Conservation (phyloP, 1,140 invertebrate genomes). For the Drosophila jambulina region DNA sequence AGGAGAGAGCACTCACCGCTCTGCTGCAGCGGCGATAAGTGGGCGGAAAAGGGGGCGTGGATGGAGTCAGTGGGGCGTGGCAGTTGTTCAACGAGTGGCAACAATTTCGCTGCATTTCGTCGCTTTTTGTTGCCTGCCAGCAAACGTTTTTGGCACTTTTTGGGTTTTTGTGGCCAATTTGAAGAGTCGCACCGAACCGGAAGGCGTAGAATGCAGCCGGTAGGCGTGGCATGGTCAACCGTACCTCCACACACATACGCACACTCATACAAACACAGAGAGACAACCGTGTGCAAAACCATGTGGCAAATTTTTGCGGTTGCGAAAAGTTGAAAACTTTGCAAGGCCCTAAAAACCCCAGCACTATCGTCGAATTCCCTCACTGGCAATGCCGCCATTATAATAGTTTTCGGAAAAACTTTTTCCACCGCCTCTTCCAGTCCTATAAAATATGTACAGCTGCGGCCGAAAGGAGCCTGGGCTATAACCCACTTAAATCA, state of each 20-base stretch:
- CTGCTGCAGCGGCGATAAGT: constrained; percentile 16
- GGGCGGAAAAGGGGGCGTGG: not conserved
- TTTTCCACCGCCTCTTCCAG: constrained; percentile 4
- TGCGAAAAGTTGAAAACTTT: constrained; percentile 76
- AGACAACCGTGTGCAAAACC: constrained; percentile 52
- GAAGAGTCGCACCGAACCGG: constrained; percentile 44
- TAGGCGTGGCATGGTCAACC: constrained; percentile 51
- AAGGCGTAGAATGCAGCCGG: constrained; percentile 18
- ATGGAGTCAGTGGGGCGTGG: constrained; percentile 38
- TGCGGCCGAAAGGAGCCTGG: not conserved
- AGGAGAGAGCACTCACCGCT: constrained; percentile 3
- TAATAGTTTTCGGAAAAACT: constrained; percentile 21
- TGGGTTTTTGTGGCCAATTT: constrained; percentile 78
- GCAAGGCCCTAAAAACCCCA: constrained; percentile 10
- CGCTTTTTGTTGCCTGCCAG: constrained; percentile 37
- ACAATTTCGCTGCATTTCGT: constrained; percentile 68
- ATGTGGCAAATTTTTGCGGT: constrained; percentile 78
- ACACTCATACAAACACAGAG: not conserved
- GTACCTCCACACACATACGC: not conserved
- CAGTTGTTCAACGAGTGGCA: constrained; percentile 70
- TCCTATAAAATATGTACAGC: constrained; percentile 17
- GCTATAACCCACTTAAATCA: not conserved
- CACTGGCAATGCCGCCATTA: constrained; percentile 8
- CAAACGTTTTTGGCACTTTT: constrained; percentile 74
- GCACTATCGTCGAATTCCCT: constrained; percentile 4